Conservation (phyloP, 1,140 invertebrate genomes). For the Nephotettix cincticeps region DNA sequence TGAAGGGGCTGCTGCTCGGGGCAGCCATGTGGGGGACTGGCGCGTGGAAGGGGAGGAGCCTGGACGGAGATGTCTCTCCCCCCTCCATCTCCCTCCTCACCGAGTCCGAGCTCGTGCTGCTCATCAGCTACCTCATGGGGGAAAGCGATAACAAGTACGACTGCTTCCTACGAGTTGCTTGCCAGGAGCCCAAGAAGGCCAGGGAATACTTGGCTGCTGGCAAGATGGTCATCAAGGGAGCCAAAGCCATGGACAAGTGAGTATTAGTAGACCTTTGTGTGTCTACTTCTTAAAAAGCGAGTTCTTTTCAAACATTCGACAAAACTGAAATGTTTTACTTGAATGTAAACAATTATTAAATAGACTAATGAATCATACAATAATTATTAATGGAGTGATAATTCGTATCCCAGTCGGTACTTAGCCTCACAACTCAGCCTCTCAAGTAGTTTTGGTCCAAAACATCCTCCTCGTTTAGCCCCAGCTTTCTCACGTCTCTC, state of each 20-base stretch:
- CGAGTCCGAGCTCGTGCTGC: slow-evolving; percentile 64
- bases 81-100: slow-evolving; percentile 52
- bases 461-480: too few relatives aligned
- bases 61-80: slow-evolving; percentile 55
- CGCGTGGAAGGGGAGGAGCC: slow-evolving; percentile 50
- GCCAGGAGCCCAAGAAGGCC: slow-evolving; percentile 68
- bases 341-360: too few relatives aligned
- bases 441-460: too few relatives aligned
- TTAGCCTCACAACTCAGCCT: too few relatives aligned
- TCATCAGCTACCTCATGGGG: slow-evolving; percentile 67
- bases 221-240: slow-evolving; percentile 68
- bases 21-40: slow-evolving; percentile 71
- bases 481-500: too few relatives aligned
- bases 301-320: too few relatives aligned
- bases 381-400: too few relatives aligned
- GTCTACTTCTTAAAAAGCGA: too few relatives aligned
- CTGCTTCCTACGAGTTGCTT: slow-evolving; percentile 75
- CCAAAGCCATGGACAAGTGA: slow-evolving; percentile 68
- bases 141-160: slow-evolving; percentile 61
- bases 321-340: too few relatives aligned
- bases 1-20: slow-evolving; percentile 79
- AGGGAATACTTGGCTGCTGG: slow-evolving; percentile 71
- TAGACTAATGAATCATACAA: too few relatives aligned
- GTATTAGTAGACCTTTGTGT: too few relatives aligned
- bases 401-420: too few relatives aligned